These are phyloP conservation scores for Catonia carolina DNA, from an alignment of 2,888 invertebrate genomes.

Conservation along the genomic window DNA sequence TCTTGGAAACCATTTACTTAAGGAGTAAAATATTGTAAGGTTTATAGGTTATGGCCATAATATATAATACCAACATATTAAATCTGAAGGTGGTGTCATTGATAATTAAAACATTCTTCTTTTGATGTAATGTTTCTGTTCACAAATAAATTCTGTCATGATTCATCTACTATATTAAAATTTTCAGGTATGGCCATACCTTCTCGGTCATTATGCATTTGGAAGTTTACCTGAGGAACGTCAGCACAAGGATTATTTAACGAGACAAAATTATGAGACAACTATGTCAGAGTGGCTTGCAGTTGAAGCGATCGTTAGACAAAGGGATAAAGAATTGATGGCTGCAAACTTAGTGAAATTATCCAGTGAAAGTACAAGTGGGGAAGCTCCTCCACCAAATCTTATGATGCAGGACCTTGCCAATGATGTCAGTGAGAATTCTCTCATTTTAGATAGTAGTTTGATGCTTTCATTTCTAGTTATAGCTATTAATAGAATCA, in stretches of 20 bases:
- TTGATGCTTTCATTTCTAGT: too few relatives aligned
- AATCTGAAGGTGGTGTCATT: too few relatives aligned
- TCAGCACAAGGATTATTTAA: slow-evolving; percentile 56
- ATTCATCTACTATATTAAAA: too few relatives aligned
- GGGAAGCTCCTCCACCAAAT: slow-evolving; percentile 40
- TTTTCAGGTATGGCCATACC: slow-evolving; percentile 75
- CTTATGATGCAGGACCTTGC: slow-evolving; percentile 39
- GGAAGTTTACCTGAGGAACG: slow-evolving; percentile 62
- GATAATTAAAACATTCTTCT: too few relatives aligned
- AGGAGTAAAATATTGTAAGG: too few relatives aligned
- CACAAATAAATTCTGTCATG: too few relatives aligned
- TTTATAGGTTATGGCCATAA: too few relatives aligned
- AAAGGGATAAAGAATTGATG: slow-evolving; percentile 73
- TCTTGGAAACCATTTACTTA: too few relatives aligned
- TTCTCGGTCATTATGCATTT: slow-evolving; percentile 78
- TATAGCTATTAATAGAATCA: background rate
- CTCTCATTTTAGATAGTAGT: background rate
- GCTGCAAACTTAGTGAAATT: slow-evolving; percentile 79
- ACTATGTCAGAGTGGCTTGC: slow-evolving; percentile 94
- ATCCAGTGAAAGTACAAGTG: slow-evolving; percentile 64
- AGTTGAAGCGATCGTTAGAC: slow-evolving; percentile 84
- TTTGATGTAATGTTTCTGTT: too few relatives aligned
- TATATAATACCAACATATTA: too few relatives aligned
- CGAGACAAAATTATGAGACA: slow-evolving; percentile 73
- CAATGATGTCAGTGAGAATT: slow-evolving; percentile 43